Evolutionary conservation across 2,888 invertebrate genomes (phyloP).

Genomic region (Megaustenia siamemsis): DNA sequence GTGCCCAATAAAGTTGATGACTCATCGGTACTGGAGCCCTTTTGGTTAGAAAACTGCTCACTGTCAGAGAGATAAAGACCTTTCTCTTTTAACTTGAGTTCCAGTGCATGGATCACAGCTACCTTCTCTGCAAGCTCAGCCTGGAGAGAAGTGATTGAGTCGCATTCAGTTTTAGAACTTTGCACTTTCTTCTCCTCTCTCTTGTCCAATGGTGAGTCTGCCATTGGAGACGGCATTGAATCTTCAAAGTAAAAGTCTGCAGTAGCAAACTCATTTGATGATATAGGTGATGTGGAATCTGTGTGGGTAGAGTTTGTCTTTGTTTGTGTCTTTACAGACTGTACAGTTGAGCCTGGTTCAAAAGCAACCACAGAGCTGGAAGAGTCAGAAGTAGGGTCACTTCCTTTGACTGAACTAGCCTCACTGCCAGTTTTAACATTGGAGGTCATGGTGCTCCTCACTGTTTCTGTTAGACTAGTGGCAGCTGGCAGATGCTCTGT

Average conservation of each 20-base stretch:
- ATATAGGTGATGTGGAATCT: conserved; percentile 73
- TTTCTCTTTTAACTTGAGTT: conserved; percentile 40
- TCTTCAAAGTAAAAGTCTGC: conserved; percentile 94
- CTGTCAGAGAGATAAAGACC: conserved; percentile 16
- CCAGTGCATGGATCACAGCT: conserved; percentile 27
- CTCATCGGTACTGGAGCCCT: conserved; percentile 10
- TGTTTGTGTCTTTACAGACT: conserved; percentile 48
- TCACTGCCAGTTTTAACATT: conserved; percentile 20
- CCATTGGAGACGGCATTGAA: conserved; percentile 91
- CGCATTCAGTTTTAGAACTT: conserved; percentile 74
- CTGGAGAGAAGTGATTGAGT: conserved; percentile 33
- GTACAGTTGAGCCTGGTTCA: conserved; percentile 25
- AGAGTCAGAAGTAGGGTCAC: conserved; percentile 15
- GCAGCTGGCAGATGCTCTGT: conserved; percentile 36
- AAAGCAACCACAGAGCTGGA: conserved; percentile 13
- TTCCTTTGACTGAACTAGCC: neutral
- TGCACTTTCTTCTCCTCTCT: conserved; percentile 81
- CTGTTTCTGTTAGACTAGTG: conserved; percentile 18
- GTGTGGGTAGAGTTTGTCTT: conserved; percentile 53
- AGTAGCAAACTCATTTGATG: conserved; percentile 85
- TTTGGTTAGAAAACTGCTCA: conserved; percentile 11
- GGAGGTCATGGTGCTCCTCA: conserved; percentile 7
- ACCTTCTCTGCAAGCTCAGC: conserved; percentile 40
- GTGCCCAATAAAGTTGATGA: conserved; percentile 32
- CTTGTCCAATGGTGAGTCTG: conserved; percentile 81